Conservation (phyloP, 1,140 invertebrate species). For the Formica exsecta region DNA sequence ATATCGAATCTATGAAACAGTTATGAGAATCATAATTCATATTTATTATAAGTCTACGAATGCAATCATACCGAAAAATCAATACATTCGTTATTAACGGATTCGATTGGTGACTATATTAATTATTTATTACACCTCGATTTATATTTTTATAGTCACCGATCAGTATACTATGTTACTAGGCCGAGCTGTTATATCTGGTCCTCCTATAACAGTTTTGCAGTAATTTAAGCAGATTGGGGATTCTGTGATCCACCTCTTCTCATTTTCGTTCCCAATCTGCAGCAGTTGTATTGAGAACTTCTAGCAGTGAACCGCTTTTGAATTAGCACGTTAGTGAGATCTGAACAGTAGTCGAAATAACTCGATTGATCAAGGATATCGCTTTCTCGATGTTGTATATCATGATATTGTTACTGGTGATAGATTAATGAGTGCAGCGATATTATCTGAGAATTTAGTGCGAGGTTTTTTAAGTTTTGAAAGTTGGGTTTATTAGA, state of each 20-base stretch:
- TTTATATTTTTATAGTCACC: neutral
- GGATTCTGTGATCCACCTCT: slow-evolving; percentile 51
- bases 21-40: neutral
- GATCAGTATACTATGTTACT: neutral
- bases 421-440: neutral
- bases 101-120: neutral
- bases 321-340: slow-evolving; percentile 46
- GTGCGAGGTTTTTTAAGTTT: neutral
- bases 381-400: neutral
- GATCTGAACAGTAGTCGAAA: slow-evolving; percentile 52
- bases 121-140: neutral
- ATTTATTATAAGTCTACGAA: neutral
- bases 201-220: slow-evolving; percentile 55
- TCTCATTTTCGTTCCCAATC: slow-evolving; percentile 46
- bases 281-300: slow-evolving; percentile 66
- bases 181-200: slow-evolving; percentile 41
- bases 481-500: neutral
- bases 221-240: slow-evolving; percentile 54
- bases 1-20: neutral
- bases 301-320: neutral
- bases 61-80: neutral
- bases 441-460: neutral
- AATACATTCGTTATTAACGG: neutral
- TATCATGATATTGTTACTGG: neutral
- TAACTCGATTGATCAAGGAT: slow-evolving; percentile 17